Evolutionary conservation across 2,113 vertebrate species (phyloP).

Genomic region (Seriola aureovittata): DNA sequence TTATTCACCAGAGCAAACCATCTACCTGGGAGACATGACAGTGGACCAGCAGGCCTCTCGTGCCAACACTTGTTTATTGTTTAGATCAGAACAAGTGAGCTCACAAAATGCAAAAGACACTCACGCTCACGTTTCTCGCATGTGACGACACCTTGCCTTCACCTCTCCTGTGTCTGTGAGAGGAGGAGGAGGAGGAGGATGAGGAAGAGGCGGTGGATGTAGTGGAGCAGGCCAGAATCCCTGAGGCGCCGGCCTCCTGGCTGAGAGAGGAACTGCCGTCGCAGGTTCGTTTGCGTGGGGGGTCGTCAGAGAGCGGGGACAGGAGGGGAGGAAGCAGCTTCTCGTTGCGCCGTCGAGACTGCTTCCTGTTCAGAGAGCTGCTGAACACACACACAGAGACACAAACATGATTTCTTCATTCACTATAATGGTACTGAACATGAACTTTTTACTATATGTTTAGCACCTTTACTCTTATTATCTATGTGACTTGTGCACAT

Average conservation of each 20-base stretch:
- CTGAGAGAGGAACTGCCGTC: conserved; percentile 86
- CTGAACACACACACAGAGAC: conserved; percentile 6
- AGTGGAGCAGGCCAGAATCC: conserved; percentile 51
- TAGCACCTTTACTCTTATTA: neutral
- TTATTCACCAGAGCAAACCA: neutral
- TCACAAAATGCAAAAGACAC: conserved; percentile 42
- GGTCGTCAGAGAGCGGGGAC: conserved; percentile 91
- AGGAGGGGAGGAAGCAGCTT: conserved; percentile 93
- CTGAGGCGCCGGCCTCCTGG: conserved; percentile 82
- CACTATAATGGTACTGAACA: neutral
- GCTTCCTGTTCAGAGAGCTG: conserved; percentile 87
- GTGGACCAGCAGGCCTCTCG: neutral
- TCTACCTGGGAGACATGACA: neutral
- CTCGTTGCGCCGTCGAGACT: conserved; percentile 89
- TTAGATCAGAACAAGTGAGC: neutral
- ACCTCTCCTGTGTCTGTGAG: conserved; percentile 89
- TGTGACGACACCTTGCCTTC: conserved; percentile 88
- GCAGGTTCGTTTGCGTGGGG: conserved; percentile 82
- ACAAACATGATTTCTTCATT: neutral
- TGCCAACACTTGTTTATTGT: neutral
- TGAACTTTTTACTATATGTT: neutral
- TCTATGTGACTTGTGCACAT: neutral
- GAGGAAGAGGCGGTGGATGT: conserved; percentile 49
- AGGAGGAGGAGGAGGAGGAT: conserved; percentile 81
- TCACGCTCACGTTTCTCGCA: conserved; percentile 88